A percentile compares a stretch with the other conserved stretches of the same genome.
These are phyloP conservation scores for Cynaeus angustus DNA, from an alignment of 2,888 invertebrate species.

Conservation along the genomic window DNA sequence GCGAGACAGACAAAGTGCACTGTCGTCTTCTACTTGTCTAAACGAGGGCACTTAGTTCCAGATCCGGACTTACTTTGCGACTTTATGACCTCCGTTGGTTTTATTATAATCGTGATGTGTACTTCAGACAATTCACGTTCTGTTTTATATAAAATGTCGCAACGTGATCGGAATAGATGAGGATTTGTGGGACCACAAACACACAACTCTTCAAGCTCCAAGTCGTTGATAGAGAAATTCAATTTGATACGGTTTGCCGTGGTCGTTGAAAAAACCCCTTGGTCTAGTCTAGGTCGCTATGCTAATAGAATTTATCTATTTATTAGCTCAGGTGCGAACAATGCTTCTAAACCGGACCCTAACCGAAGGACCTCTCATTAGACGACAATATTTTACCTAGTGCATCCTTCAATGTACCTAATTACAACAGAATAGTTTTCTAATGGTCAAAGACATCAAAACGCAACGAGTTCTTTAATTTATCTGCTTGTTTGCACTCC, in stretches of 20 bases:
- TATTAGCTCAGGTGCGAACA: conserved; percentile 52
- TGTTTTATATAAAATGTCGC: conserved; percentile 17
- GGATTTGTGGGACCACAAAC: too few species aligned
- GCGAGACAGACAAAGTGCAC: too few species aligned
- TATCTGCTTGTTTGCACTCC: conserved; percentile 35
- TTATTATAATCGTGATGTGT: conserved; percentile 35
- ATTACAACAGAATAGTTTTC: conserved; percentile 41
- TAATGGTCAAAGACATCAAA: conserved; percentile 25
- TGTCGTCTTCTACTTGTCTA: too few species aligned
- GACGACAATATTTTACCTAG: conserved; percentile 44
- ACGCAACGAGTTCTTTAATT: conserved; percentile 42
- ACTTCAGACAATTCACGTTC: conserved; percentile 34
- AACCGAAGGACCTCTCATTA: conserved; percentile 44
- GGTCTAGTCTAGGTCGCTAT: conserved; percentile 50
- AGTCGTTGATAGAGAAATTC: conserved; percentile 47
- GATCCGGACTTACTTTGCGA: background rate
- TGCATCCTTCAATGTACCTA: conserved; percentile 39
- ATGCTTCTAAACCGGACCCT: conserved; percentile 22
- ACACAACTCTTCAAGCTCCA: too few species aligned
- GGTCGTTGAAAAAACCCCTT: conserved; percentile 35
- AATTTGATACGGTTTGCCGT: conserved; percentile 41
- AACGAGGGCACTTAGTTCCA: too few species aligned
- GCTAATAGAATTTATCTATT: conserved; percentile 51
- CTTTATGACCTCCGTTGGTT: conserved; percentile 16
- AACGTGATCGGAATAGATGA: conserved; percentile 29